Conservation (phyloP, 2,888 invertebrate genomes). For the Antitype chi region DNA sequence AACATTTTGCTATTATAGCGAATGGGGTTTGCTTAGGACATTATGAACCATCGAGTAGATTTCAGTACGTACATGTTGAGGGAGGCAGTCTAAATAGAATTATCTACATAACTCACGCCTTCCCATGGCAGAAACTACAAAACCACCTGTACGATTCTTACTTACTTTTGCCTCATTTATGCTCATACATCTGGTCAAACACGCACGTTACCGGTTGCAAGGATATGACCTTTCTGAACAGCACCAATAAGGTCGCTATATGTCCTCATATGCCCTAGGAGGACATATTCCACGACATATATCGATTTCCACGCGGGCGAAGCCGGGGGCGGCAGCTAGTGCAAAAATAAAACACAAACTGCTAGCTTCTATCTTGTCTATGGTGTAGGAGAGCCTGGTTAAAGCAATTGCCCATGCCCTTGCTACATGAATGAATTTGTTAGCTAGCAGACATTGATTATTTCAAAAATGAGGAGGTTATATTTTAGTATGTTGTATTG, state of each 20-base stretch:
- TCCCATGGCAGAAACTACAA: no score
- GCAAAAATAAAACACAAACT: not conserved
- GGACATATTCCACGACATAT: no score
- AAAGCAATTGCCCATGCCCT: constrained; percentile 28
- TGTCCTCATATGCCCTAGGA: no score
- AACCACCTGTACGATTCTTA: no score
- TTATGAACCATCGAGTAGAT: constrained; percentile 9
- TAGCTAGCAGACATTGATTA: constrained; percentile 8
- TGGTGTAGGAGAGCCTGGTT: not conserved
- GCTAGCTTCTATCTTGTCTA: not conserved
- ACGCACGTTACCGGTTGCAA: no score
- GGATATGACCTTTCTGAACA: no score
- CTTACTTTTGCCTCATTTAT: no score
- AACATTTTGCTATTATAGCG: constrained; percentile 10
- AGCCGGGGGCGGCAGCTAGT: no score
- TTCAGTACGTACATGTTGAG: not conserved
- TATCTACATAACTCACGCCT: not conserved
- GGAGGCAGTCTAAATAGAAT: not conserved
- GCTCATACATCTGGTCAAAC: no score
- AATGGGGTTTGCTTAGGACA: constrained; percentile 13
- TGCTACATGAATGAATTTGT: not conserved
- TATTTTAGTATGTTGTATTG: not conserved
- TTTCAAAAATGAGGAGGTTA: not conserved
- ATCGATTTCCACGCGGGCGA: no score
- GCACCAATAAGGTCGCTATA: no score